A percentile compares a stretch with the other conserved stretches of the same genome.
phyloP scores from a whole-genome alignment of 2,888 invertebrate genomes.

The Drosophila multiciliata region DNA sequence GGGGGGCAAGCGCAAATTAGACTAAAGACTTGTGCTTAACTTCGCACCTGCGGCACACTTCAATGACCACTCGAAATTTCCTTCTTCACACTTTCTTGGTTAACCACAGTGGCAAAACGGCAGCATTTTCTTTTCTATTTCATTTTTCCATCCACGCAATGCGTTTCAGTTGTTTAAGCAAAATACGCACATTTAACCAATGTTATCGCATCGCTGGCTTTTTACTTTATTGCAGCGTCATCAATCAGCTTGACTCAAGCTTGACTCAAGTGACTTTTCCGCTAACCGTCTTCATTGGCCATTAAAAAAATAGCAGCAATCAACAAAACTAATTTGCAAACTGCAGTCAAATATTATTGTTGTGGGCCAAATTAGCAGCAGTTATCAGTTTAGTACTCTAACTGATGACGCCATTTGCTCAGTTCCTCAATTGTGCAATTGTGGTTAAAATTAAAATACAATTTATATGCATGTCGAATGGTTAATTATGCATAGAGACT shows the following conservation, averaged over 20 bases:
- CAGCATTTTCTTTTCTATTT: slow-evolving; percentile 46
- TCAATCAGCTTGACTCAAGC: slow-evolving; percentile 55
- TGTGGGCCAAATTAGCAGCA: slow-evolving; percentile 1
- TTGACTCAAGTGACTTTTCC: slow-evolving; percentile 36
- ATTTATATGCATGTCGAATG: slow-evolving; percentile 23
- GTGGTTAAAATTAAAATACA: slow-evolving; percentile 16
- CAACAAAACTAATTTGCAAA: slow-evolving; percentile 63
- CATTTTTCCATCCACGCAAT: slow-evolving; percentile 58
- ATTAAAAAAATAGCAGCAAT: slow-evolving; percentile 42
- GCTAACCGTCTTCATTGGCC: slow-evolving; percentile 32
- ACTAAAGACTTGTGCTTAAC: slow-evolving; percentile 22
- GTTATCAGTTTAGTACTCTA: slow-evolving; percentile 16
- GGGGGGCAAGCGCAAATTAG: neutral
- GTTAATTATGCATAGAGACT: slow-evolving; percentile 55
- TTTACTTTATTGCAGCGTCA: slow-evolving; percentile 69
- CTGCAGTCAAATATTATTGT: slow-evolving; percentile 1
- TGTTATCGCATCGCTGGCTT: slow-evolving; percentile 71
- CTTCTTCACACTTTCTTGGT: slow-evolving; percentile 76
- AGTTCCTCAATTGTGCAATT: slow-evolving; percentile 28
- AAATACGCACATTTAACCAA: slow-evolving; percentile 60
- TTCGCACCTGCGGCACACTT: slow-evolving; percentile 42
- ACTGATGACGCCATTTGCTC: slow-evolving; percentile 33
- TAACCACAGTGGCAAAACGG: slow-evolving; percentile 62
- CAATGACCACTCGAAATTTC: slow-evolving; percentile 61
- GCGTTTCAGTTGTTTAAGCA: slow-evolving; percentile 34